Conservation (phyloP, 2,888 invertebrate species). For the Eilema sororculum region DNA sequence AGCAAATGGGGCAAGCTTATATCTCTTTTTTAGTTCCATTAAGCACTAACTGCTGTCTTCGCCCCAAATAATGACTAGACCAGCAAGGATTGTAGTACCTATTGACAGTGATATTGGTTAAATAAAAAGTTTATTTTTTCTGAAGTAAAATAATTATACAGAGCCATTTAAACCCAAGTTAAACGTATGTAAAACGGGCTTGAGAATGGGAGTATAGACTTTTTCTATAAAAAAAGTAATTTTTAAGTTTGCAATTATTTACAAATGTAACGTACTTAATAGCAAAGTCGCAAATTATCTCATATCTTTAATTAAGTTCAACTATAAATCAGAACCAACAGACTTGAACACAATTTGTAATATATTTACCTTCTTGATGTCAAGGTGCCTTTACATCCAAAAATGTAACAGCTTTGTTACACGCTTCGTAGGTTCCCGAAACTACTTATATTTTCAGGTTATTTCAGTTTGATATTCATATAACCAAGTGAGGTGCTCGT, state of each 20-base stretch:
- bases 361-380: not conserved
- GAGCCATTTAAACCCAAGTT: not conserved
- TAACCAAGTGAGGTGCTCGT: not conserved
- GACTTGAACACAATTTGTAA: not conserved
- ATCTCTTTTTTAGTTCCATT: not conserved
- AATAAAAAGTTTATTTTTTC: too few relatives aligned
- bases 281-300: not conserved
- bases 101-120: too few relatives aligned
- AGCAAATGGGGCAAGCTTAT: too few relatives aligned
- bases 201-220: too few relatives aligned
- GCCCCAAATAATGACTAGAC: not conserved
- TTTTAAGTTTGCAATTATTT: too few relatives aligned
- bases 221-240: too few relatives aligned
- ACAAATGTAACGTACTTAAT: too few relatives aligned
- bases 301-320: not conserved
- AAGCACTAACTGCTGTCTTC: not conserved
- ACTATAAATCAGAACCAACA: not conserved
- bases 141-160: too few relatives aligned
- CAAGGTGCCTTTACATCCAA: not conserved
- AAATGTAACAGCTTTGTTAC: not conserved
- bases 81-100: not conserved
- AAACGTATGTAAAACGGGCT: not conserved
- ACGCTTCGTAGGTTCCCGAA: not conserved
- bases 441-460: not conserved
- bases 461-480: not conserved